Evolutionary conservation across 2,888 invertebrate genomes (phyloP).

Genomic region (Choreutis nemorana): DNA sequence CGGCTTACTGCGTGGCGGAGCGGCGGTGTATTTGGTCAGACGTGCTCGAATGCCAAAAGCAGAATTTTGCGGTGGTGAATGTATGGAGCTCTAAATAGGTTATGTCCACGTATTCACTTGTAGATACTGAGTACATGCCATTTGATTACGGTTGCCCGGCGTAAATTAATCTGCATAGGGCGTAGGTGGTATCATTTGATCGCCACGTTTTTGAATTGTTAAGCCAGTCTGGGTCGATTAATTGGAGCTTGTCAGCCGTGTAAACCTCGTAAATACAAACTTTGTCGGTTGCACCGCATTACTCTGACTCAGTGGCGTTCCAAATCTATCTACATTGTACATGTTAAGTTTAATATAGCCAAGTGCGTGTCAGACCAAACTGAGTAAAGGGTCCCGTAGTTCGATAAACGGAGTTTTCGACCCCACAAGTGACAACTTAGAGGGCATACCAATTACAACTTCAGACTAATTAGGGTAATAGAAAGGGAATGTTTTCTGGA

Average conservation of each 20-base stretch:
- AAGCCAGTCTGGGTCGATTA: conserved; percentile 31
- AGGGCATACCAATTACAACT: no score
- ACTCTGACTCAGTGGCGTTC: no score
- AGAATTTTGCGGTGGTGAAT: conserved; percentile 39
- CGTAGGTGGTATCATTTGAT: conserved; percentile 20
- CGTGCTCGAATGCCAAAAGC: conserved; percentile 47
- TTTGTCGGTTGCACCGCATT: conserved; percentile 17
- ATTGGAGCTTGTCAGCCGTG: conserved; percentile 27
- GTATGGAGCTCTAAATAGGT: conserved; percentile 25
- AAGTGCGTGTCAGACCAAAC: no score
- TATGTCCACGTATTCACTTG: no score
- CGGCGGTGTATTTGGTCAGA: conserved; percentile 29
- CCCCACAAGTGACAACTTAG: no score
- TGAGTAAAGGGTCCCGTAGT: no score
- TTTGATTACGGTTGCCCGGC: neutral
- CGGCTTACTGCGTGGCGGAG: conserved; percentile 30
- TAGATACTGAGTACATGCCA: no score
- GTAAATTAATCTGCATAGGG: neutral
- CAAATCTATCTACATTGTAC: no score
- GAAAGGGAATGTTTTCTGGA: no score
- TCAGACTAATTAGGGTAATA: no score
- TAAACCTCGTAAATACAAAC: conserved; percentile 19
- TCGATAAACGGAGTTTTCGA: no score
- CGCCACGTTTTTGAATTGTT: conserved; percentile 25
- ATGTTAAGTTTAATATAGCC: no score